Conservation (phyloP, 2,113 vertebrate species). For the Pygoscelis antarcticus region DNA sequence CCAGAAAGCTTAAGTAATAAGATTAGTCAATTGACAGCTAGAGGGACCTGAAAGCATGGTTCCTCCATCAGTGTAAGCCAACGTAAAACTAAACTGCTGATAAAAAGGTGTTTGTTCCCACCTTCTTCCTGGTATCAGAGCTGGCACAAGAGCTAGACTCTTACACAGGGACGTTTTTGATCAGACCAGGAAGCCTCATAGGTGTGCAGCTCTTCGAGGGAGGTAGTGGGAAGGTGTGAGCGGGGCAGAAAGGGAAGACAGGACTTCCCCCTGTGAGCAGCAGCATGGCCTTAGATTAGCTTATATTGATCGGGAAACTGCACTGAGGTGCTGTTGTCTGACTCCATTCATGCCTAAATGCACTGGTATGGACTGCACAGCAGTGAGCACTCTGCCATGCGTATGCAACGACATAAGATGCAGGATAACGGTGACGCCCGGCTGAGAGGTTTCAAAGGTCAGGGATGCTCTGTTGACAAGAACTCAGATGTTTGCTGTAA, state of each 20-base stretch:
- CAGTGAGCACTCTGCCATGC: background rate
- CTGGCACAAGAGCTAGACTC: background rate
- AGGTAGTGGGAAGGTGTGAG: background rate
- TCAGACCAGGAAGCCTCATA: background rate
- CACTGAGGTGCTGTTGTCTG: background rate
- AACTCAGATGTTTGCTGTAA: background rate
- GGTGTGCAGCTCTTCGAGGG: background rate
- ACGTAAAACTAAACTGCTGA: background rate
- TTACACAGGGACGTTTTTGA: background rate
- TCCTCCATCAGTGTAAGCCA: background rate
- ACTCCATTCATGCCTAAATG: background rate
- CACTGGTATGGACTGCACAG: background rate
- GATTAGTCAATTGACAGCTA: background rate
- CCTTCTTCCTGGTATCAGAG: background rate
- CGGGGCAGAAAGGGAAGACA: background rate
- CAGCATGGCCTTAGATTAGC: background rate
- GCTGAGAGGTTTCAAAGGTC: background rate
- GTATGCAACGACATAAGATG: fast-evolving
- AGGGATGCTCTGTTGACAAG: background rate
- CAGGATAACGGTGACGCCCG: fast-evolving
- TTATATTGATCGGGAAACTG: background rate
- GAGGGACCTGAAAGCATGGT: background rate
- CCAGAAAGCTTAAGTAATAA: background rate
- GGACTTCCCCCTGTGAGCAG: background rate
- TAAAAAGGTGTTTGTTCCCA: background rate